Percentiles rank a stretch among this genome's conserved stretches.
Evolutionary conservation across 2,888 invertebrate genomes (phyloP).

Genomic region (Psococerastis gibbosa): DNA sequence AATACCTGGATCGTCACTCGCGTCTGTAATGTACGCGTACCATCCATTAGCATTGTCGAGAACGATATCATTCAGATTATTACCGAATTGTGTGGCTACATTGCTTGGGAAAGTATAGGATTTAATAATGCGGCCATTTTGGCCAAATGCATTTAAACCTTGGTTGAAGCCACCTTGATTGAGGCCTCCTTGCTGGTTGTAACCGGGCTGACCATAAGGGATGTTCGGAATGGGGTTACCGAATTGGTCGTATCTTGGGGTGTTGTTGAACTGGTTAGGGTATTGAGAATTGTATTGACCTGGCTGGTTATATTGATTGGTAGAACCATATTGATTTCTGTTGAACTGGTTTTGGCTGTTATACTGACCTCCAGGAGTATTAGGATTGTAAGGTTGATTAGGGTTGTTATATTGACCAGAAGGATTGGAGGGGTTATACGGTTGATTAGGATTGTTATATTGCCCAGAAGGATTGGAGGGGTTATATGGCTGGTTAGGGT

Average conservation of each 20-base stretch:
- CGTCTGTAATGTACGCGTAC: slow-evolving; percentile 54
- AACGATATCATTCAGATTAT: slow-evolving; percentile 51
- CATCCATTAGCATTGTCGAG: slow-evolving; percentile 46
- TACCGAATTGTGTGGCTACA: slow-evolving; percentile 35
- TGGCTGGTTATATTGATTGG: not conserved
- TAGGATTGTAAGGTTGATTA: not conserved
- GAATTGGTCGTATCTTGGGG: not conserved
- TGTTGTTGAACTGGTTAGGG: slow-evolving; percentile 5
- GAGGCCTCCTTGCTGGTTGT: not conserved
- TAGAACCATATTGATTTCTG: not conserved
- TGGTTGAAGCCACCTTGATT: not conserved
- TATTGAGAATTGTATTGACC: slow-evolving; percentile 2
- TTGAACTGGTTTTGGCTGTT: not conserved
- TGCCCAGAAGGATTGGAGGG: not conserved
- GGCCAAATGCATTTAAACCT: slow-evolving; percentile 16
- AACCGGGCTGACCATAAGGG: slow-evolving; percentile 1
- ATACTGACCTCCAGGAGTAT: not conserved
- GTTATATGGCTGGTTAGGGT: not conserved
- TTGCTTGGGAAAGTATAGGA: slow-evolving; percentile 41
- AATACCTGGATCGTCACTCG: slow-evolving; percentile 47
- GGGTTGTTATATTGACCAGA: not conserved
- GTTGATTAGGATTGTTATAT: not conserved
- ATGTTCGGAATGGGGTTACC: not conserved
- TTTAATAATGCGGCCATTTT: slow-evolving; percentile 31
- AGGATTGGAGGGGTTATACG: not conserved